Evolutionary conservation across 2,888 invertebrate species (phyloP).

Genomic region (Cordilura impudica): DNA sequence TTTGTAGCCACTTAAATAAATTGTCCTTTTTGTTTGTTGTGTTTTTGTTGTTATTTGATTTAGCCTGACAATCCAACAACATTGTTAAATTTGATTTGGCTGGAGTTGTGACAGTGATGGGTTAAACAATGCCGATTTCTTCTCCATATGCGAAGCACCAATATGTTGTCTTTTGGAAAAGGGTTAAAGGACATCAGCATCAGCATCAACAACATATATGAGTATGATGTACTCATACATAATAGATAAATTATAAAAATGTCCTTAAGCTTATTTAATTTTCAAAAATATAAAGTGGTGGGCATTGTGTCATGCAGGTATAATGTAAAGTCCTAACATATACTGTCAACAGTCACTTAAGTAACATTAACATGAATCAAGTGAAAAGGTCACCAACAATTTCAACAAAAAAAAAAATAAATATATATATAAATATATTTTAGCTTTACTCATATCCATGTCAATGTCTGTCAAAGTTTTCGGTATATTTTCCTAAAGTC

Average conservation of each 20-base stretch:
- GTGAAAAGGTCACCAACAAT: slow-evolving; percentile 59
- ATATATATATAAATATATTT: no score
- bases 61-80: slow-evolving; percentile 26
- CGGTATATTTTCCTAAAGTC: slow-evolving; percentile 33
- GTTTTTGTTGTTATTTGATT: not conserved
- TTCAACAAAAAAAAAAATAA: slow-evolving; percentile 24
- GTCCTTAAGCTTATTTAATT: slow-evolving; percentile 48
- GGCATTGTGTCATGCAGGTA: not conserved
- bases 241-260: slow-evolving; percentile 76
- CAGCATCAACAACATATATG: slow-evolving; percentile 35
- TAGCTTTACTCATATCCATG: slow-evolving; percentile 52
- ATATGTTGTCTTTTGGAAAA: slow-evolving; percentile 29
- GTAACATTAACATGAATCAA: slow-evolving; percentile 47
- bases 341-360: slow-evolving; percentile 58
- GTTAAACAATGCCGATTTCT: slow-evolving; percentile 48
- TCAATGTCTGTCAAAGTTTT: slow-evolving; percentile 64
- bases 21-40: slow-evolving; percentile 42
- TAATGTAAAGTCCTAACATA: not conserved
- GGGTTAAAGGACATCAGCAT: slow-evolving; percentile 45
- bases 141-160: slow-evolving; percentile 42
- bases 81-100: slow-evolving; percentile 43
- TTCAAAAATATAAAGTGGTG: no score
- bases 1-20: slow-evolving; percentile 56
- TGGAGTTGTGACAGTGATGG: slow-evolving; percentile 47
- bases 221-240: slow-evolving; percentile 68